Evolutionary conservation across 1,140 invertebrate species (phyloP), one percentile per base, ranked within the genome.

Genomic region (Brachionus calyciflorus): DNA sequence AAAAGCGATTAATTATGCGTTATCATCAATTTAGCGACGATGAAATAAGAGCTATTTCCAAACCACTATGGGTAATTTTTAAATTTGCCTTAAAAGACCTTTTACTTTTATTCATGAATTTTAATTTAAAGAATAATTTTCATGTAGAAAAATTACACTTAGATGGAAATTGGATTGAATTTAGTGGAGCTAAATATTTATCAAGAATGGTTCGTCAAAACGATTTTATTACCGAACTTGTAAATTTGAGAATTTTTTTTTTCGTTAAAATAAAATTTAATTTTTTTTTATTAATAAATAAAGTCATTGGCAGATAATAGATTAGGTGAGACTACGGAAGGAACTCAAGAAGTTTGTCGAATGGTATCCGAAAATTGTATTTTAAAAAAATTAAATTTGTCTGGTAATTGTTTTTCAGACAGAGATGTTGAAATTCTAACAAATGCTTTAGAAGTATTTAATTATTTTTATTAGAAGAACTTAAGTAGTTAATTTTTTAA

Each of bases 1-100:
- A 84, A 51, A 65, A 76, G 24, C 79, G 80, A 53, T 79, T 85
- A 26, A 79, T 78, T 0, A 83, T 85, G 82, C 77, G 80, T 19
- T 82, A 82, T 76, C 83, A 84, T 70, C 83, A 83, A n/a, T 79
- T 85, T 5, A 82, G 81, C 12, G 69, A 81, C 1, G 77, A 75
- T 6, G 82, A 80, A 24, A 79, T 82, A 37, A 82, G 80, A 78
- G 83, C 84, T 14, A 83, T 85, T 14, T 83, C 83, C 14, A 79
- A 83, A 48, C 80, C 83, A 14, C 77, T 85, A 17, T 81, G 80
- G 80, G 84, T 85, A 82, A n/a, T n/a, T n/a, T n/a, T n/a, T n/a
- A n/a, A n/a, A n/a, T n/a, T n/a, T n/a, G n/a, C n/a, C n/a, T n/a
- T n/a, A n/a, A n/a, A n/a, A n/a, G n/a, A n/a, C n/a, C n/a, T n/a